phyloP scores from a whole-genome alignment of 2,797 vertebrate genomes.

The Acomys russatus region DNA sequence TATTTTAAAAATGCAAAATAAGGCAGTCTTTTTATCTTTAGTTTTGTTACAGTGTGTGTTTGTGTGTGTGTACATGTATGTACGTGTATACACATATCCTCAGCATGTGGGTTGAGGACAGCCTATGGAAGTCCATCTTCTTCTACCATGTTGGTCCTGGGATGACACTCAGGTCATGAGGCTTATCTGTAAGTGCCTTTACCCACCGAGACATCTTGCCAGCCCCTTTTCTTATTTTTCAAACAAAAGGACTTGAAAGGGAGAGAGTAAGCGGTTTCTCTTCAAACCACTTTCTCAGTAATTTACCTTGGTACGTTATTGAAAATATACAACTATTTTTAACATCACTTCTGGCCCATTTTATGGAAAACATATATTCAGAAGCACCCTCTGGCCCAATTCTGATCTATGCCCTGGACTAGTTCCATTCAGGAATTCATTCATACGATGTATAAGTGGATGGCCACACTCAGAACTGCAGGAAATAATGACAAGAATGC shows the following conservation, averaged over 20 bases:
- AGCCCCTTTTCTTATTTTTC: not conserved
- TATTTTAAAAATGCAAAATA: not conserved
- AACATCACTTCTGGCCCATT: not conserved
- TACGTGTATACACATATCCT: not conserved
- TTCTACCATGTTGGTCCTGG: not conserved
- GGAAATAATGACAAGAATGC: not conserved
- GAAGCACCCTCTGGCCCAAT: not conserved
- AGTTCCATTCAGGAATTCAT: not conserved
- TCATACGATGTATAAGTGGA: not conserved
- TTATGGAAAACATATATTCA: not conserved
- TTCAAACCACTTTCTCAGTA: not conserved
- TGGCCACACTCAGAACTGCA: not conserved
- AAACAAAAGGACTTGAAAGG: not conserved
- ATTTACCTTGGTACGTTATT: slow-evolving; percentile 5
- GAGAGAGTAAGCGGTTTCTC: not conserved
- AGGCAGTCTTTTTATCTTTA: not conserved
- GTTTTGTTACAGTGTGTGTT: not conserved
- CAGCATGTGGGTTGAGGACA: not conserved
- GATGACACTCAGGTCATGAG: not conserved
- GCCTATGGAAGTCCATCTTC: not conserved
- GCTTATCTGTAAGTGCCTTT: not conserved
- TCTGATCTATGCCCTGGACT: not conserved
- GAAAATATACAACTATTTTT: not conserved
- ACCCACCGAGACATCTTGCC: not conserved
- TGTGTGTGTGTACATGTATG: not conserved